These are phyloP conservation scores for Bos taurus DNA, from an alignment of 2,113 vertebrate species.

Conservation along the genomic window ARS-UCD2.0 NC_037337.1:43200001-43200500, in stretches of 20 bases:
- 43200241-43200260: not conserved
- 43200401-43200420: not conserved
- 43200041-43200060: not conserved
- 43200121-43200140: not conserved
- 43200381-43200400: conserved; percentile 4
- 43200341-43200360: not conserved
- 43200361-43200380: not conserved
- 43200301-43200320: not conserved
- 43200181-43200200: not conserved
- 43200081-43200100: not conserved
- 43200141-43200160: not conserved
- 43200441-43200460: not conserved
- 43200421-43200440: not conserved
- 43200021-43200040: not conserved
- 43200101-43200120: not conserved
- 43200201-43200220: not conserved
- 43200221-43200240: not conserved
- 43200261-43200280: not conserved
- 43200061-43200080: not conserved
- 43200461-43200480: not conserved
- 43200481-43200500: not conserved
- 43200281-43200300: not conserved
- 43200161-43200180: not conserved
- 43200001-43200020: not conserved
- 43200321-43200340: not conserved